Base-by-base conservation (phyloP, 2,888 invertebrate species). In the Mythimna vitellina region DNA sequence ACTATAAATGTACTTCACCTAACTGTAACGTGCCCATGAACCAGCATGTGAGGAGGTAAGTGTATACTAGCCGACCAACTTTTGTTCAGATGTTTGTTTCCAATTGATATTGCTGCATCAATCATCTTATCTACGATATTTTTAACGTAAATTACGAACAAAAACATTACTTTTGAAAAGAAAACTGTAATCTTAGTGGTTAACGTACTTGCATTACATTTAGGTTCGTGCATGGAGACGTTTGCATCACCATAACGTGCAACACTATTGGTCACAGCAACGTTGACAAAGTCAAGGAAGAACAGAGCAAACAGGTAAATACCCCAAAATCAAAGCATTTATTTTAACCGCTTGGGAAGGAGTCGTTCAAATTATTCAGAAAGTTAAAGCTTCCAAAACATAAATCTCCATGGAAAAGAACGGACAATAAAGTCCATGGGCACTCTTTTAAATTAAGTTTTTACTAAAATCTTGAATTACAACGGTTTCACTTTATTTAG, bases 141-240 rank as follows among this genome's bases (percentile, higher is more conserved):
- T 0, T 46, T 17, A 46, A 46, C 14, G 46, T 46, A 6, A 46
- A 46, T 46, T 17, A 14, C 17, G 46, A 14, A 42, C 4, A 42
- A 42, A 42, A 42, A 35, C 1, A 35, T 35, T 35, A 42, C 42
- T 42, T 42, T 42, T 12, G 14, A 42, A 42, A 42, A 42, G 42
- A 14, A 42, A 42, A 42, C 42, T 2, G 12, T 42, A 14, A 42
- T 3, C 10, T 42, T 42, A 12, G 10, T 38, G 38, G 38, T 38
- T 9, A 38, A 38, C 38, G 9, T 10, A 38, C 38, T 10, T 38
- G 10, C 38, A 38, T 38, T 0, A 25, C 6, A n/a, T 70, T 38
- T 22, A 96, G 96, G 85, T 99, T 99, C 91, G 99, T 99, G 0
- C 99, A 99, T 90, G 98, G 98, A 38, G 97, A 98, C 82, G 99